Base-by-base conservation (phyloP, 2,113 vertebrate species). In the Tenrec ecaudatus region DNA sequence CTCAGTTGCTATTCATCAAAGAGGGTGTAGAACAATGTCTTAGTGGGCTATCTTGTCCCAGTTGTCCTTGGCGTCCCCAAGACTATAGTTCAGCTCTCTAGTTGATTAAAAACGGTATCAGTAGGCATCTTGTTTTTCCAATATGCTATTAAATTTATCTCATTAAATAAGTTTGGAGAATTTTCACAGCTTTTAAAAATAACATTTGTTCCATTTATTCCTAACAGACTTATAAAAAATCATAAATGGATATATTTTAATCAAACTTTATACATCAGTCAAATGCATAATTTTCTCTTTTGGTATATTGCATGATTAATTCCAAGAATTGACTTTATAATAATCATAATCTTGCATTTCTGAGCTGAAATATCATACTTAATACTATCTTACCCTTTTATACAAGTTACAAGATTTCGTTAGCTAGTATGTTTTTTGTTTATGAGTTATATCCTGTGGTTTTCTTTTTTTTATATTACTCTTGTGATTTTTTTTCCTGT, bases 291-390 rank as follows among this genome's bases (percentile, higher is more conserved):
- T 53, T 7, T 53, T 53, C 47, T 53, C 66, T 40, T 60, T 94
- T 91, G n/a, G 40, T 82, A 20, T 82, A 27, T 91, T 58, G n/a
- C 12, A 17, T 86, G 16, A 33, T 91, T 14, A 91, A 71, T 88
- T 91, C 85, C 64, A 64, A 82, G n/a, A 40, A 43, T 71, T 86
- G 38, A 53, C 88, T 83, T 91, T 71, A 71, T 71, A 77, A 62
- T 90, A 88, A 66, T 47, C 71, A 71, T 78, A 47, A 77, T 68
- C 47, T 33, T 79, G 31, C 27, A 53, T 83, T 92, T 36, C 47
- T 53, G 78, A 10, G 8, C 53, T 62, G n/a, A 79, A 64, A 20
- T 83, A 62, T 23, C 60, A 64, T 78, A 40, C 79, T 64, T 88
- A 79, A 27, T 64, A 29, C 62, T 71, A 38, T 62, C 25, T 75